Conservation (phyloP, 2,113 vertebrate genomes). For the Clarias batrachus region DNA sequence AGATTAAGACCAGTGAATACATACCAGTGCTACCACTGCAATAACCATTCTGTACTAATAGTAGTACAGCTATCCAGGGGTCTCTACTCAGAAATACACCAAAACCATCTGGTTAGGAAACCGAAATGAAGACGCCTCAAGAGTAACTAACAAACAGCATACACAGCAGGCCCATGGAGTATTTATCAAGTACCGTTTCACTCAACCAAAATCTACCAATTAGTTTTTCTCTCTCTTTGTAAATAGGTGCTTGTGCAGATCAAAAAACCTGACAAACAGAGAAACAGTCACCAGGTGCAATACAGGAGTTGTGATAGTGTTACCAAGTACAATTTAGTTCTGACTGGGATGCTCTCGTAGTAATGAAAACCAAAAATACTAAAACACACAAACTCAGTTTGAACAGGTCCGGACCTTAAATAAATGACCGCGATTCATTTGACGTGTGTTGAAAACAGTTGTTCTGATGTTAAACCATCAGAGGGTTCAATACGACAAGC, state of each 20-base stretch:
- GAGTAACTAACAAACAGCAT: not conserved
- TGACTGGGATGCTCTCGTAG: not conserved
- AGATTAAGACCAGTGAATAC: slow-evolving; percentile 1
- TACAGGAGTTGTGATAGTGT: not conserved
- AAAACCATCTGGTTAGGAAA: not conserved
- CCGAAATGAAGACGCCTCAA: not conserved
- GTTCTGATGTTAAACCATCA: not conserved
- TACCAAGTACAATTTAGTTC: not conserved
- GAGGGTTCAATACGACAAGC: not conserved
- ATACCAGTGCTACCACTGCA: too few species aligned
- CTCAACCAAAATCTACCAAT: not conserved
- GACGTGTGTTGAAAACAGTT: not conserved
- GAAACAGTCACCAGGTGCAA: not conserved
- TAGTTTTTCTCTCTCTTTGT: not conserved
- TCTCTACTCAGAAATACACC: slow-evolving; percentile 7
- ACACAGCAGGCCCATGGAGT: not conserved
- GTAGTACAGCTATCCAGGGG: not conserved
- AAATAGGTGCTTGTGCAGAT: not conserved
- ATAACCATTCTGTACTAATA: slow-evolving; percentile 4
- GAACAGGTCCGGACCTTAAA: not conserved
- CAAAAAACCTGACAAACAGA: not conserved
- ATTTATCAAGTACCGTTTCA: not conserved
- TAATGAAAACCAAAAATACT: not conserved
- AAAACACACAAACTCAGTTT: not conserved
- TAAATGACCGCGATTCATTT: not conserved